Conservation (phyloP, 2,888 invertebrate genomes). For the Zygaena filipendulae region DNA sequence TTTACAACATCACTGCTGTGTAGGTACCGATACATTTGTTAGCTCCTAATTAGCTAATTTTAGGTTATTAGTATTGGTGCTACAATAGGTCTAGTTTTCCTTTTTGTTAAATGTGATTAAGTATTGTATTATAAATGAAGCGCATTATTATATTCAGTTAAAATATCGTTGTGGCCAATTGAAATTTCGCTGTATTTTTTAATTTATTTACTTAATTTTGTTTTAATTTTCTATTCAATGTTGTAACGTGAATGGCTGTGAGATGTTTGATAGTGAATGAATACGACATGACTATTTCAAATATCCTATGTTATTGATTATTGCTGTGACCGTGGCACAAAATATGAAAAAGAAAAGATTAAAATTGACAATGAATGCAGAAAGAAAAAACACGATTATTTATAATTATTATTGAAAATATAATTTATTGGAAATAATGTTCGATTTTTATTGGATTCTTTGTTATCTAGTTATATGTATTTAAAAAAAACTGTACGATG, state of each 20-base stretch:
- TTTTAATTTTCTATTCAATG: too few relatives aligned
- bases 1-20: too few relatives aligned
- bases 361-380: too few relatives aligned
- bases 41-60: slow-evolving; percentile 11
- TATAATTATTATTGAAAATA: slow-evolving; percentile 59
- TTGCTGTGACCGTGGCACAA: slow-evolving; percentile 49
- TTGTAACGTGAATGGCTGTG: slow-evolving; percentile 22
- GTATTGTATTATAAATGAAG: slow-evolving; percentile 11
- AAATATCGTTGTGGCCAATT: too few relatives aligned
- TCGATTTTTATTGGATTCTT: slow-evolving; percentile 16
- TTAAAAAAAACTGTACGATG: too few relatives aligned
- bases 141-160: slow-evolving; percentile 13
- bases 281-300: too few relatives aligned
- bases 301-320: too few relatives aligned
- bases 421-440: slow-evolving; percentile 53
- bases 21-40: too few relatives aligned
- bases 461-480: slow-evolving; percentile 3
- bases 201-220: too few relatives aligned
- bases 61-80: slow-evolving; percentile 47
- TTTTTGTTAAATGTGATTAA: slow-evolving; percentile 18
- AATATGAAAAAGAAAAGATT: too few relatives aligned
- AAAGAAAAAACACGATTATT: too few relatives aligned
- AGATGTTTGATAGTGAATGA: slow-evolving; percentile 7
- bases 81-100: slow-evolving; percentile 31
- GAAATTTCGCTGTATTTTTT: too few relatives aligned